phyloP scores from a whole-genome alignment of 2,113 vertebrate species.

The Nannospalax galili region DNA sequence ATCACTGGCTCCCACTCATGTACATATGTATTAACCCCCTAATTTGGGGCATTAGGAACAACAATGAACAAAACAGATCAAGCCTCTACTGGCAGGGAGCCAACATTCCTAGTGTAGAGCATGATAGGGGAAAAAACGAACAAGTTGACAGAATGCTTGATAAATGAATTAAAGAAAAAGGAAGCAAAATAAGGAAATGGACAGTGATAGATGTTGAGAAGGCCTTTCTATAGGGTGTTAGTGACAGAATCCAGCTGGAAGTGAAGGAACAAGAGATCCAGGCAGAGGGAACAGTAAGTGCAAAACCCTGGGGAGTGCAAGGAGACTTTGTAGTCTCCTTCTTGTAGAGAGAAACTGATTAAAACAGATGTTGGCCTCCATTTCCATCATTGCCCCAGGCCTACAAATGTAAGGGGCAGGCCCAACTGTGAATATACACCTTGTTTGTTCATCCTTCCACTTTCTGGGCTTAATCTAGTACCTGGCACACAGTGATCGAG shows the following conservation, averaged over 20 bases:
- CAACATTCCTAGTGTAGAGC: neutral
- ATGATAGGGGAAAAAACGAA: neutral
- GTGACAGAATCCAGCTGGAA: neutral
- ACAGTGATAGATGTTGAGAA: neutral
- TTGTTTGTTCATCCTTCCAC: rapidly evolving
- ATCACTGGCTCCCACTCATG: neutral
- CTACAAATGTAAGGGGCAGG: neutral
- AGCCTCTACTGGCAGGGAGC: neutral
- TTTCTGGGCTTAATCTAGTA: neutral
- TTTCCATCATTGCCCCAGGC: neutral
- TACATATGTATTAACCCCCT: neutral
- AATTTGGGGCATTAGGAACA: neutral
- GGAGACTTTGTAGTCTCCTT: neutral
- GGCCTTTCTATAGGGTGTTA: neutral
- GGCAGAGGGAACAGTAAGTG: neutral
- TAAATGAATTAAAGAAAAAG: no score
- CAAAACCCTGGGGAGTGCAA: rapidly evolving
- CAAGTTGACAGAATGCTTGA: neutral
- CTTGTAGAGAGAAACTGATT: neutral
- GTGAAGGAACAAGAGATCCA: no score
- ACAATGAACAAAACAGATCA: neutral
- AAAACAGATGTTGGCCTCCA: neutral
- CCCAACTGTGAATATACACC: neutral
- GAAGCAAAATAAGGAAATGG: neutral
- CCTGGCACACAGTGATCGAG: neutral